Base-by-base conservation (phyloP, 2,888 invertebrate genomes). In the Blera fallax region DNA sequence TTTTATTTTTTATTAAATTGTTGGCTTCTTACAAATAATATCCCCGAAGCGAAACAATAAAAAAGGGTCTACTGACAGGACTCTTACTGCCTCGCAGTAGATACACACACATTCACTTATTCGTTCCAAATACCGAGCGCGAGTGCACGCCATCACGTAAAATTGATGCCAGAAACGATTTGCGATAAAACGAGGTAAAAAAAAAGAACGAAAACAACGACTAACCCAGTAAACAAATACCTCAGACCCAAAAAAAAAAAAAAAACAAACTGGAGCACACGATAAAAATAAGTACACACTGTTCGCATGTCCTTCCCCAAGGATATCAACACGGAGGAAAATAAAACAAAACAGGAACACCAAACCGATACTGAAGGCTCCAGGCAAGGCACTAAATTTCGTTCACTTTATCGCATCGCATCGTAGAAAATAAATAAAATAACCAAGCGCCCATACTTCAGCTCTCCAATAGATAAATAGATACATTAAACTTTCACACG, bases 1-100 rank as follows among this genome's bases (percentile, higher is more conserved):
- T 62, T 45, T 60, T 69, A 56, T 76, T 56, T 54, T 65, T 58
- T 67, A 70, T 78, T 69, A 78, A 78, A 78, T 78, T 78, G 77
- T 78, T 78, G 77, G 69, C 77, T 70, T 70, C 45, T 54, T 77
- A 60, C 50, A 69, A 77, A 52, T 69, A 60, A 43, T 60, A 52
- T 69, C 60, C 45, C 45, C 60, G 54, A 60, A 24, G 60, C 52
- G 32, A 48, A 52, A 27, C n/a, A 60, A 73, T 29, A 32, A 48
- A 60, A 48, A 50, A n/a, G 2, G 5, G 8, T 11, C 43, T 18
- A 43, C 40, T 21, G 37, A 29, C 34, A 24, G 29, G 6, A 60
- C 5, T 1, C 3, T 11, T 32, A 34, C 27, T 18, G 11, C 34
- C 21, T 14, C 11, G 3, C 11, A 6, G 7, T 24, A 3, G 21